A percentile compares a stretch with the other conserved stretches of the same genome.
Conservation (phyloP, 2,113 vertebrate species). For the Myiagra hebetior region DNA sequence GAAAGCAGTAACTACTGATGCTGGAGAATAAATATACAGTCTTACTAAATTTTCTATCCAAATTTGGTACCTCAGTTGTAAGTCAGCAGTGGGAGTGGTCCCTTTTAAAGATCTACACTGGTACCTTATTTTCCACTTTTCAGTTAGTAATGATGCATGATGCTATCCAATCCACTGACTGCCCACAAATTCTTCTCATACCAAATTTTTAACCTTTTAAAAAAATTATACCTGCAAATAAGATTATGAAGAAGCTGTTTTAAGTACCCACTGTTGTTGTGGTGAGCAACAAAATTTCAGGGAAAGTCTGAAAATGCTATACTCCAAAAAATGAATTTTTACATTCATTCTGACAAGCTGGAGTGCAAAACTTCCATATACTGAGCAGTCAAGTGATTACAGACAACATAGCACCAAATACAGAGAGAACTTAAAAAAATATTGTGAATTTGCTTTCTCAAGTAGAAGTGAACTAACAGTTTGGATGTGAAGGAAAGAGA, state of each 20-base stretch:
- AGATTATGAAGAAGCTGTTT: not conserved
- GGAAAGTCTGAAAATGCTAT: not conserved
- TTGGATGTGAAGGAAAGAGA: not conserved
- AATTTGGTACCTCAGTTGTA: not conserved
- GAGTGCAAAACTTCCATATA: not conserved
- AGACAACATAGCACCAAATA: not conserved
- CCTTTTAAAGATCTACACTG: not conserved
- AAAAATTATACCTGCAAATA: not conserved
- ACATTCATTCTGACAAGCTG: not conserved
- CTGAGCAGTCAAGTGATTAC: not conserved
- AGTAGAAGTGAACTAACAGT: not conserved
- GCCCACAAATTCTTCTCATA: not conserved
- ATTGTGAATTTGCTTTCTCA: not conserved
- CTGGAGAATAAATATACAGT: not conserved
- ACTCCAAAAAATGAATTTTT: not conserved
- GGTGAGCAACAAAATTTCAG: conserved; percentile 1
- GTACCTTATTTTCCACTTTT: not conserved
- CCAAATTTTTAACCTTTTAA: not conserved
- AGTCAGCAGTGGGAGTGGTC: not conserved
- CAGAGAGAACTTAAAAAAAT: not conserved
- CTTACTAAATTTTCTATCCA: not conserved
- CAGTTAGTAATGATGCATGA: not conserved
- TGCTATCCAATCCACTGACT: not conserved
- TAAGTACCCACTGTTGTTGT: not conserved
- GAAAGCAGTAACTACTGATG: not conserved